Conservation (phyloP, 2,797 vertebrate genomes). For the Balearica regulorum region DNA sequence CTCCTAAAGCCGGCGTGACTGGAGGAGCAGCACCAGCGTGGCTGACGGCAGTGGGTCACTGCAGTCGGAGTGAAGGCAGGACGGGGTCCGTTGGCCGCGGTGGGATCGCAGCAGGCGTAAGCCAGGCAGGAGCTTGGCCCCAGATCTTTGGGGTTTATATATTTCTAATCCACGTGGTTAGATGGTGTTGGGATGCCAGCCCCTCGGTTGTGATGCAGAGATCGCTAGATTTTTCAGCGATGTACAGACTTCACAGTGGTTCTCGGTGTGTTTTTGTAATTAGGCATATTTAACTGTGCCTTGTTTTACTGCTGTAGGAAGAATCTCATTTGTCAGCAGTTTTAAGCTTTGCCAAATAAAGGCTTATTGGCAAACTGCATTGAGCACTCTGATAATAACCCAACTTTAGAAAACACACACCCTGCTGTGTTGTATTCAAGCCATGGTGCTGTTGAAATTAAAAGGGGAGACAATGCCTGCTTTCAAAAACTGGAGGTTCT, state of each 20-base stretch:
- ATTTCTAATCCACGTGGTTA: neutral
- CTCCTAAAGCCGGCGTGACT: neutral
- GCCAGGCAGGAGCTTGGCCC: neutral
- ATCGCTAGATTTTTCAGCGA: conserved; percentile 26
- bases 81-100: accelerated
- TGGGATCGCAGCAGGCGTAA: neutral
- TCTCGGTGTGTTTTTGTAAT: conserved; percentile 70
- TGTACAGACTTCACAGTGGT: neutral
- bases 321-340: conserved; percentile 92
- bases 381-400: conserved; percentile 85
- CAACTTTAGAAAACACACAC: conserved; percentile 79
- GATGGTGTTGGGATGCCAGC: neutral
- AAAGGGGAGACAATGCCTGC: conserved; percentile 74
- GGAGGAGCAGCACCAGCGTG: neutral
- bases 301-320: conserved; percentile 81
- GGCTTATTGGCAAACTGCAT: conserved; percentile 79
- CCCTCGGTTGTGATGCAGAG: neutral
- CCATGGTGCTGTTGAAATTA: conserved; percentile 72
- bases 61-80: neutral
- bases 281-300: conserved; percentile 75
- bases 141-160: neutral
- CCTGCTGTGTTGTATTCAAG: conserved; percentile 77
- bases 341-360: conserved; percentile 86
- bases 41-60: neutral
- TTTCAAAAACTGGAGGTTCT: conserved; percentile 76